These are phyloP conservation scores for Dryoscopus gambensis DNA, from an alignment of 2,113 vertebrate genomes.

Conservation along the genomic window DNA sequence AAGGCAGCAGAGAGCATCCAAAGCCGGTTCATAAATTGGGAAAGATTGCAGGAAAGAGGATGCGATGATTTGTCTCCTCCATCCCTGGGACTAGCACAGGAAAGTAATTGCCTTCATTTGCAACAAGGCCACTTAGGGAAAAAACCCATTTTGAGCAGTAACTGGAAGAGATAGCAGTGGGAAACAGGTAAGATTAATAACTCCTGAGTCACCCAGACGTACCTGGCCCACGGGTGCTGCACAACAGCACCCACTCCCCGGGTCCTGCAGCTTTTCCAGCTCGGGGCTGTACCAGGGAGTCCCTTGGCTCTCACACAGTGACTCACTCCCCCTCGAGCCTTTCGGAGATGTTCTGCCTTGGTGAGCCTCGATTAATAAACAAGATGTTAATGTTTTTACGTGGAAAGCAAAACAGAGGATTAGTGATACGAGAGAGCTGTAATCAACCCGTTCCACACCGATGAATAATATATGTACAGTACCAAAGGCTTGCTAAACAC, in stretches of 20 bases:
- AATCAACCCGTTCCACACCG: neutral
- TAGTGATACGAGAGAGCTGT: neutral
- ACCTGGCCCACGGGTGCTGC: neutral
- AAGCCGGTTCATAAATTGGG: neutral
- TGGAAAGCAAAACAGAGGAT: slow-evolving; percentile 11
- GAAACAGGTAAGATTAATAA: neutral
- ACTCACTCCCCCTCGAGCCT: neutral
- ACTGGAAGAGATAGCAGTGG: neutral
- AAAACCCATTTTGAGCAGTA: neutral
- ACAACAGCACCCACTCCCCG: neutral
- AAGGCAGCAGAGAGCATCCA: neutral
- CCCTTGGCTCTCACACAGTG: neutral
- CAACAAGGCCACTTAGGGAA: neutral
- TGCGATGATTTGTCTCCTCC: neutral
- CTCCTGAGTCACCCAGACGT: neutral
- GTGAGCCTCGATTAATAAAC: neutral
- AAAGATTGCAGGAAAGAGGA: neutral
- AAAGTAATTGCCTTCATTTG: neutral
- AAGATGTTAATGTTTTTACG: slow-evolving; percentile 17
- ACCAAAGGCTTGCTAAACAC: neutral
- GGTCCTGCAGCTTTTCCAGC: neutral
- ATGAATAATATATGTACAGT: neutral
- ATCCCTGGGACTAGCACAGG: neutral
- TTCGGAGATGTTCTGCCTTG: neutral
- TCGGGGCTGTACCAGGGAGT: neutral